A percentile compares a stretch with the other conserved stretches of the same genome.
phyloP scores from a whole-genome alignment of 2,888 invertebrate genomes.

The Noctua pronuba region DNA sequence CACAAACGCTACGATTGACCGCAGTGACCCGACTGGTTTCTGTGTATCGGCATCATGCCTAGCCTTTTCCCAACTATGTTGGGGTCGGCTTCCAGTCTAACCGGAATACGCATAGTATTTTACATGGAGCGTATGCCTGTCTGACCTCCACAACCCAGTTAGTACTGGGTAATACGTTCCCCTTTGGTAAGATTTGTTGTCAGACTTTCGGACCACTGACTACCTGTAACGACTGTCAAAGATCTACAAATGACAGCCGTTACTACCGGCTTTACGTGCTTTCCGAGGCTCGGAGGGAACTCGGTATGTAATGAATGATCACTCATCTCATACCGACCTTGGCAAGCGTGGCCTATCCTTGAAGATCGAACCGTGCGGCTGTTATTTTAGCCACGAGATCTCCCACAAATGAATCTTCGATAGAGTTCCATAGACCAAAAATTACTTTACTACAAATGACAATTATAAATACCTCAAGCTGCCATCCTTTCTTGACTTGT shows the following conservation, averaged over 20 bases:
- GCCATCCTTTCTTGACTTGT: constrained; percentile 16
- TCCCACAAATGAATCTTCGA: neutral
- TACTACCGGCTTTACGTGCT: neutral
- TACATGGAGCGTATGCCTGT: neutral
- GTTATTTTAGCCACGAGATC: neutral
- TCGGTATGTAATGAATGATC: neutral
- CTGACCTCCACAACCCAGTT: neutral
- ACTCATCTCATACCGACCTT: neutral
- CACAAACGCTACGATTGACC: neutral
- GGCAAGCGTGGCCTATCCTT: neutral
- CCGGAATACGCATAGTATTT: neutral
- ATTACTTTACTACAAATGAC: neutral
- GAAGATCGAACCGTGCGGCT: neutral
- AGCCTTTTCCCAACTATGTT: neutral
- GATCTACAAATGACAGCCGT: neutral
- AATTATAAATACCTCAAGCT: neutral
- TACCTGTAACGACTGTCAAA: neutral
- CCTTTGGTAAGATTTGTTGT: neutral
- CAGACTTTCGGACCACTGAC: neutral
- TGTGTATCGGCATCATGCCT: neutral
- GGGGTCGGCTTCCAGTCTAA: neutral
- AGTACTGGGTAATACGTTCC: neutral
- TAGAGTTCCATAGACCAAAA: neutral
- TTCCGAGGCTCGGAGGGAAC: neutral
- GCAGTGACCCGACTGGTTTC: neutral